phyloP scores from a whole-genome alignment of 2,888 invertebrate species.

The Baronia brevicornis region DNA sequence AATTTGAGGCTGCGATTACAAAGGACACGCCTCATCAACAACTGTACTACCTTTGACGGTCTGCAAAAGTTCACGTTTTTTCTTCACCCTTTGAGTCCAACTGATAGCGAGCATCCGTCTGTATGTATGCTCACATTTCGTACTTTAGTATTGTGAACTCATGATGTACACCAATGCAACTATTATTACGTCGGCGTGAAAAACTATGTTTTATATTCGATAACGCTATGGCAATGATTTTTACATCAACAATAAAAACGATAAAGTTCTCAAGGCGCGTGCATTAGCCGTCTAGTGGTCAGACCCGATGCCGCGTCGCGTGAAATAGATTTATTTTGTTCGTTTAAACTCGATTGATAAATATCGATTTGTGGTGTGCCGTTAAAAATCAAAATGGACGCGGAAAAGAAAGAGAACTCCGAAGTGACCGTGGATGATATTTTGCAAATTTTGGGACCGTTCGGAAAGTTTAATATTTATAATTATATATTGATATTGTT shows the following conservation, averaged over 20 bases:
- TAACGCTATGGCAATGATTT: constrained; percentile 33
- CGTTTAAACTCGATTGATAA: constrained; percentile 13
- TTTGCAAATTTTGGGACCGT: constrained; percentile 53
- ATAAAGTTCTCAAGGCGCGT: constrained; percentile 32
- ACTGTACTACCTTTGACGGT: too few relatives aligned
- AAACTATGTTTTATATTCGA: constrained; percentile 21
- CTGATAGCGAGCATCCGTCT: too few relatives aligned
- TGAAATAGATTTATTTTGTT: constrained; percentile 1
- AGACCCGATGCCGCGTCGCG: constrained; percentile 32
- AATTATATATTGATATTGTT: constrained; percentile 55
- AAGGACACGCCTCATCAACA: too few relatives aligned
- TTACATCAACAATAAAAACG: constrained; percentile 52
- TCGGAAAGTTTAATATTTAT: constrained; percentile 54
- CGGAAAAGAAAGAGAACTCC: constrained; percentile 46
- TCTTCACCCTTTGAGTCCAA: too few relatives aligned
- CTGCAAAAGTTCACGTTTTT: too few relatives aligned
- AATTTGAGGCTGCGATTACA: too few relatives aligned
- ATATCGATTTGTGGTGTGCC: constrained; percentile 18
- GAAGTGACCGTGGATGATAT: constrained; percentile 66
- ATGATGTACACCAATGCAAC: constrained; percentile 4
- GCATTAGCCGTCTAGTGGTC: constrained; percentile 44
- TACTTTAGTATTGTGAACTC: constrained; percentile 15
- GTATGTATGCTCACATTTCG: too few relatives aligned
- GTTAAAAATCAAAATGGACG: constrained; percentile 45
- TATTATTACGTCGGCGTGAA: constrained; percentile 13